phyloP scores from a whole-genome alignment of 2,888 invertebrate genomes.

The Drosophila silvestris region DNA sequence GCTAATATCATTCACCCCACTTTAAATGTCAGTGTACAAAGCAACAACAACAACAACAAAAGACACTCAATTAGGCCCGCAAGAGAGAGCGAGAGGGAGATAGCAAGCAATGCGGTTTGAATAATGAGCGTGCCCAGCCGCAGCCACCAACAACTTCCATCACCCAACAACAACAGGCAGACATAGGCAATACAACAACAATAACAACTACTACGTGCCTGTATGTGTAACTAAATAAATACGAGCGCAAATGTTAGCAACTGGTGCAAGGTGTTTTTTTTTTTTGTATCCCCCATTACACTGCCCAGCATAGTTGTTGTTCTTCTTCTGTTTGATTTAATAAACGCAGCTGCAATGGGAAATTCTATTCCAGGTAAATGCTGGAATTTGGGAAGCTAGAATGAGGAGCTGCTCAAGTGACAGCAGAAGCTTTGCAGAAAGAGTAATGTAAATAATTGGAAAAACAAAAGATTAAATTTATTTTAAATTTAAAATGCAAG shows the following conservation, averaged over 20 bases:
- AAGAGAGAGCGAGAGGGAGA: constrained; percentile 3
- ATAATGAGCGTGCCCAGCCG: constrained; percentile 53
- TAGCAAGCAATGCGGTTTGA: constrained; percentile 20
- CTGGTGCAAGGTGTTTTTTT: constrained; percentile 72
- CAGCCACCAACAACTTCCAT: constrained; percentile 28
- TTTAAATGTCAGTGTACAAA: constrained; percentile 77
- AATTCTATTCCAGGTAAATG: not conserved
- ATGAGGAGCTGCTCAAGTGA: not conserved
- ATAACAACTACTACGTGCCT: constrained; percentile 8
- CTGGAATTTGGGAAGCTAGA: not conserved
- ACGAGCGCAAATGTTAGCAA: constrained; percentile 53
- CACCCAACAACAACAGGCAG: constrained; percentile 25
- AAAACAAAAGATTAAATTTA: not conserved
- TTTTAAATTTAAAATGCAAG: not conserved
- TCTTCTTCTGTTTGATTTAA: constrained; percentile 23
- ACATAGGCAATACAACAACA: constrained; percentile 30
- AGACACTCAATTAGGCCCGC: constrained; percentile 61
- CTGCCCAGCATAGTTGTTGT: constrained; percentile 26
- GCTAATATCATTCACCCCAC: constrained; percentile 81
- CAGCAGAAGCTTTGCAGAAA: not conserved
- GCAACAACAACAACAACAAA: constrained; percentile 41
- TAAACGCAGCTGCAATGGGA: constrained; percentile 20
- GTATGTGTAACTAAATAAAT: constrained; percentile 55
- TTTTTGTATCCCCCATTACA: constrained; percentile 33
- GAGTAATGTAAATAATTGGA: not conserved